Conservation (phyloP, 2,888 invertebrate species). For the Aquatica leii region DNA sequence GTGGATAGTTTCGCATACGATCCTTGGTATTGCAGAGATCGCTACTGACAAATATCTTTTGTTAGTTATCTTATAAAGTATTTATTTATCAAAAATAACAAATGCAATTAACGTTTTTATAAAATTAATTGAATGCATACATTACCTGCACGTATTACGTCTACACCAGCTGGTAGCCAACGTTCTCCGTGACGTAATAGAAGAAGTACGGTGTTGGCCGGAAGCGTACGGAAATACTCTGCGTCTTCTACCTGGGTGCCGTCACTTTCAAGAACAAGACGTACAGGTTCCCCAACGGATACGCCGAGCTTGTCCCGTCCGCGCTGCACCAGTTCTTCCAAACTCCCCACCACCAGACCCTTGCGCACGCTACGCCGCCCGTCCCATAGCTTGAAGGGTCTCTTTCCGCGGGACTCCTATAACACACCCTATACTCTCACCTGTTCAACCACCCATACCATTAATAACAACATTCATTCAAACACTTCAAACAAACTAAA, state of each 20-base stretch:
- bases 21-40: slow-evolving; percentile 94
- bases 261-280: slow-evolving; percentile 92
- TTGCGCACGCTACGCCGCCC: slow-evolving; percentile 92
- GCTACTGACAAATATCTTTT: slow-evolving; percentile 67
- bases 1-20: slow-evolving; percentile 97
- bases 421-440: slow-evolving; percentile 54
- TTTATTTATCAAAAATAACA: background rate
- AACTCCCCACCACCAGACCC: slow-evolving; percentile 90
- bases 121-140: background rate
- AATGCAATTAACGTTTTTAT: background rate
- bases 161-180: slow-evolving; percentile 93
- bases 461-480: slow-evolving; percentile 32
- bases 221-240: slow-evolving; percentile 93
- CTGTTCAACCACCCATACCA: slow-evolving; percentile 35
- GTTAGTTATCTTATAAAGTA: slow-evolving; percentile 24
- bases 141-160: slow-evolving; percentile 92
- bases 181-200: slow-evolving; percentile 89
- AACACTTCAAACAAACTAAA: slow-evolving; percentile 29
- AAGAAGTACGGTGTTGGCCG: slow-evolving; percentile 89
- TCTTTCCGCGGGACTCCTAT: slow-evolving; percentile 93
- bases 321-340: slow-evolving; percentile 75
- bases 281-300: slow-evolving; percentile 85
- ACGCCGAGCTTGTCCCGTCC: slow-evolving; percentile 92
- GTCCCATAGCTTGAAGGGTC: slow-evolving; percentile 98
- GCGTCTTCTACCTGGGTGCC: slow-evolving; percentile 97